These are phyloP conservation scores for Oreonectes daqikongensis DNA, from an alignment of 2,797 vertebrate genomes.

Conservation along the genomic window DNA sequence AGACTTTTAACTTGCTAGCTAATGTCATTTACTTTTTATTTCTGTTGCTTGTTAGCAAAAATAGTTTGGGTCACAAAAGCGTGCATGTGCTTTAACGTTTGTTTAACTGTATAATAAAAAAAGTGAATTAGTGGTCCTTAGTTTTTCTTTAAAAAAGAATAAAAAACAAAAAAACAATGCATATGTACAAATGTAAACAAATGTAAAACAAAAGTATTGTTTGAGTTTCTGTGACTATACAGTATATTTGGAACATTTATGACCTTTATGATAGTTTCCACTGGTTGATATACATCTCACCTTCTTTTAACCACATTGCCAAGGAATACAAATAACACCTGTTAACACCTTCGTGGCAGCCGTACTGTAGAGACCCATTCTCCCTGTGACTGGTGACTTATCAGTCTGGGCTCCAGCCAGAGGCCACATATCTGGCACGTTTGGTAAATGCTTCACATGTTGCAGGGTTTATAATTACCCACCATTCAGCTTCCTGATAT, in stretches of 20 bases:
- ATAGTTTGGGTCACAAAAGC: no score
- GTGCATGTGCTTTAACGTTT: no score
- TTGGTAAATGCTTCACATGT: neutral
- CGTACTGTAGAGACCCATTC: no score
- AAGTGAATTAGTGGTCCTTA: no score
- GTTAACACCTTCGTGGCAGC: neutral
- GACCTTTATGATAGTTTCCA: neutral
- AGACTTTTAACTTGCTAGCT: no score
- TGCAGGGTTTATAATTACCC: conserved; percentile 22
- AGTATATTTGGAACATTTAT: neutral
- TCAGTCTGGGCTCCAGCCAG: neutral
- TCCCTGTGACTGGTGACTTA: neutral
- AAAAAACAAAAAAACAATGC: no score
- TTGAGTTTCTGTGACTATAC: neutral
- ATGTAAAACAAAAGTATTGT: neutral
- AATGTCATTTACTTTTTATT: no score
- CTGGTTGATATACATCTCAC: conserved; percentile 15
- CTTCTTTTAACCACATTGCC: conserved; percentile 4
- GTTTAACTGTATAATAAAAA: no score
- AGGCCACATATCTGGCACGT: neutral
- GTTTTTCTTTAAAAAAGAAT: no score
- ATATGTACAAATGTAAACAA: no score
- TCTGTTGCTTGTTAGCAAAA: no score
- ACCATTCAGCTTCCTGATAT: neutral
- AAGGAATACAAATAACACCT: conserved; percentile 35